Base-by-base conservation (phyloP, 2,797 vertebrate genomes). In the Philypnodon macrostomus region DNA sequence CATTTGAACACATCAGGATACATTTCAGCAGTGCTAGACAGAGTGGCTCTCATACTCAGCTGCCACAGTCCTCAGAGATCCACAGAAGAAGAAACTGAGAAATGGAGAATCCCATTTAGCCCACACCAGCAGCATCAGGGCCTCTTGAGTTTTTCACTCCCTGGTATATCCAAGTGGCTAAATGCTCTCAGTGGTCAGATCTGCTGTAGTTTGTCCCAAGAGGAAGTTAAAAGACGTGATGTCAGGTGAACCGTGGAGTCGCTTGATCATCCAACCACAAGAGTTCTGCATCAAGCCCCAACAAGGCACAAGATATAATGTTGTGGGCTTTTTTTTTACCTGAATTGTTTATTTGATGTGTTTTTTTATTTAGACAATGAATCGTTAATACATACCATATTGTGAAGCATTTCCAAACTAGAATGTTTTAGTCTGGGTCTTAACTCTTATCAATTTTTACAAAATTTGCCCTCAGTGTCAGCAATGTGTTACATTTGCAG, bases 41-140 rank as follows among this genome's bases (percentile, higher is more conserved):
- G 68, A 79, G 72, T 74, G 75, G 65, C 69, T 84, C 66, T 77
- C 69, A 70, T 63, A 75, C 77, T 77, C 79, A 77, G 64, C 79
- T 67, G 77, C 76, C 64, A 57, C 56, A 40, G 73, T 81, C 84
- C 84, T 81, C 70, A 27, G 84, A 85, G 81, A 81, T 53, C 79
- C 67, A 41, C 59, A 47, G 39, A n/a, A n/a, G n/a, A n/a, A 74
- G 83, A 76, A 70, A 79, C 62, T 15, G 73, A 81, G 77, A 80
- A 73, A 80, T 63, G 70, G 65, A 79, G 73, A 77, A 79, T 75
- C 31, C 77, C 81, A 84, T 81, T 84, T 71, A 76, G 62, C 49
- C 53, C 15, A 32, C 54, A n/a, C n/a, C n/a, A n/a, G n/a, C n/a
- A n/a, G n/a, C n/a, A n/a, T n/a, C n/a, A 38, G 33, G 4, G 39